A percentile compares a stretch with the other conserved stretches of the same genome.
Conservation (phyloP, 2,888 invertebrate genomes). For the Glaucopsyche alexis region DNA sequence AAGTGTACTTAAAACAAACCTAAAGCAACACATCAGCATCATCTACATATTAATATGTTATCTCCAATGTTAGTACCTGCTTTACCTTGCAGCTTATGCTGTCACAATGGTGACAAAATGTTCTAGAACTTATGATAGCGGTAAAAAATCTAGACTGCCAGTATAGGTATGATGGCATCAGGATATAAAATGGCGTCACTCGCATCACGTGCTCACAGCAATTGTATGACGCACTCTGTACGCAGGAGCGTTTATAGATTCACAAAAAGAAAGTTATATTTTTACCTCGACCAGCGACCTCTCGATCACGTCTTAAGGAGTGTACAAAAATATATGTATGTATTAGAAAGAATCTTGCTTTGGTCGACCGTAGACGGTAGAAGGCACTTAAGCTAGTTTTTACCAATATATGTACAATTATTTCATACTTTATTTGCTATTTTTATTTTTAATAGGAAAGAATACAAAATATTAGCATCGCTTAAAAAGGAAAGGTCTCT, state of each 20-base stretch:
- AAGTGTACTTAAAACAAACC: no score
- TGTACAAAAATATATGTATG: background rate
- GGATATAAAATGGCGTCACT: constrained; percentile 9
- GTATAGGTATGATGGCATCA: constrained; percentile 30
- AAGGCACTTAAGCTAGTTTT: background rate
- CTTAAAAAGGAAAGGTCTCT: no score
- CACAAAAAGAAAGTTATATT: constrained; percentile 16
- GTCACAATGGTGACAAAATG: background rate
- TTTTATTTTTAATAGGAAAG: background rate
- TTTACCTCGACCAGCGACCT: background rate
- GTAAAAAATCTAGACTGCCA: constrained; percentile 23
- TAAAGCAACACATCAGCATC: no score
- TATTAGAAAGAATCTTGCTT: background rate
- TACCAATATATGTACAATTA: background rate
- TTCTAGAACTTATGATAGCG: background rate
- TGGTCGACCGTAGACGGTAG: background rate
- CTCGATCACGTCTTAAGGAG: background rate
- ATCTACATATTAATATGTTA: no score
- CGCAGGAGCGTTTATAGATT: constrained; percentile 3
- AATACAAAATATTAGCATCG: background rate
- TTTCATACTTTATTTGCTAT: background rate
- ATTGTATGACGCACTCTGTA: constrained; percentile 1
- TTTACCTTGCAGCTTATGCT: constrained; percentile 36
- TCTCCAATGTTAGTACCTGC: no score
- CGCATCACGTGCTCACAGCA: background rate